Base-by-base conservation (phyloP, 2,888 invertebrate genomes). In the Tupiocoris notatus region DNA sequence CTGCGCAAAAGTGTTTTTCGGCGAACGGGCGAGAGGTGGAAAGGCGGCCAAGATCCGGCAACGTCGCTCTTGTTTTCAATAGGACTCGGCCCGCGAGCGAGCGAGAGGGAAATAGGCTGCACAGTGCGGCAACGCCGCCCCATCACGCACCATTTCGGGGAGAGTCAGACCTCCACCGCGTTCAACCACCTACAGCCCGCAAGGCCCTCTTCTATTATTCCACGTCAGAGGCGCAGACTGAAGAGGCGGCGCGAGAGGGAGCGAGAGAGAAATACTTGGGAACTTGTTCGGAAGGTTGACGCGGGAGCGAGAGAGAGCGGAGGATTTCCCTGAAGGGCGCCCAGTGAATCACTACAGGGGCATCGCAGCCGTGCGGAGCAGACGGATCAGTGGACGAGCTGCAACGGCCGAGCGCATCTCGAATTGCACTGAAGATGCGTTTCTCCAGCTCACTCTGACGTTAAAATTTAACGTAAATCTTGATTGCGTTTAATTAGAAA, bases 91-190 rank as follows among this genome's bases (percentile, higher is more conserved):
- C 22, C 54, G 67, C 12, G 67, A 22, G 7, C 6, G 22, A 56
- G 67, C 17, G 56, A 56, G 17, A 12, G 25, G 12, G 65, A 7
- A 65, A 25, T 3, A 24, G 65, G 23, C 20, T 16, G 73, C 63
- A 24, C 62, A 62, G 39, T 1, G 22, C n/a, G 73, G 73, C 73
- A 73, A 73, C 73, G 54, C 56, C 63, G 73, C 71, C 18, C 62
- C 71, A 71, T 71, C 71, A 71, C 71, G 71, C 73, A 73, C 73
- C 73, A 73, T 73, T 73, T 73, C 73, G 73, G 73, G 73, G 73
- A 70, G 70, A 73, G 73, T 62, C 73, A 58, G 59, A 61, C 73
- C 73, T 39, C 73, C 54, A 20, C 67, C 73, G 17, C 62, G 17
- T 54, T 1, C 17, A 24, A 23, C 12, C 24, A 20, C 63, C 16